These are phyloP conservation scores for Stigmatopora nigra DNA, from an alignment of 2,113 vertebrate genomes.

Conservation along the genomic window DNA sequence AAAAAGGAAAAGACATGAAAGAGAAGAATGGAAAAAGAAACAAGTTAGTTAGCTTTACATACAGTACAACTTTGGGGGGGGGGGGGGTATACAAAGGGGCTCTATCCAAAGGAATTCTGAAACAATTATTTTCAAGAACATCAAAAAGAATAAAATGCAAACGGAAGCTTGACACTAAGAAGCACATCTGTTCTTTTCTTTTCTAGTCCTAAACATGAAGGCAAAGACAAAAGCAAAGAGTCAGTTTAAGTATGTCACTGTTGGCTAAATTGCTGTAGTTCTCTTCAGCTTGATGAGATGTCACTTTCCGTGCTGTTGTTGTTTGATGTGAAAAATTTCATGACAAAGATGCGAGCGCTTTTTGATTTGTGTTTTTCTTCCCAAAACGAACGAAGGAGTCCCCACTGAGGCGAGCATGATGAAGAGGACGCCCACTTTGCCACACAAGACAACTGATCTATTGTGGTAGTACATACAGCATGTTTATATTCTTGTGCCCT, in stretches of 20 bases:
- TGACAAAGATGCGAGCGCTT: slow-evolving; percentile 8
- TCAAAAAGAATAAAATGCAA: slow-evolving; percentile 4
- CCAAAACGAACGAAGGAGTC: slow-evolving; percentile 43
- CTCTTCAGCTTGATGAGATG: slow-evolving; percentile 7
- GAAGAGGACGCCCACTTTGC: slow-evolving; percentile 44
- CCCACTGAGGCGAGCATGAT: slow-evolving; percentile 26
- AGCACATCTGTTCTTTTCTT: slow-evolving; percentile 30
- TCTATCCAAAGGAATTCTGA: slow-evolving; percentile 30
- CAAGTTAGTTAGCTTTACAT: slow-evolving; percentile 38
- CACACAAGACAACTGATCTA: slow-evolving; percentile 42
- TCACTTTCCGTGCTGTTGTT: slow-evolving; percentile 3
- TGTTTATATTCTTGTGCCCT: background rate
- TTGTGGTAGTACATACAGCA: slow-evolving; percentile 31
- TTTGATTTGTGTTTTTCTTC: slow-evolving; percentile 42
- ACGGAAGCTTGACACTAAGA: slow-evolving; percentile 29
- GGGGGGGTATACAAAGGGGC: slow-evolving; percentile 17
- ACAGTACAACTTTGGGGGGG: slow-evolving; percentile 6
- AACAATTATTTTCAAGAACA: slow-evolving; percentile 22
- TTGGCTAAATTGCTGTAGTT: slow-evolving; percentile 18
- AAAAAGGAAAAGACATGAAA: slow-evolving; percentile 44
- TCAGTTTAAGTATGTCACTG: slow-evolving; percentile 22
- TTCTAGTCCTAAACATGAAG: slow-evolving; percentile 29
- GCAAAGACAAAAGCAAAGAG: slow-evolving; percentile 21
- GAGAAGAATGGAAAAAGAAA: slow-evolving; percentile 24
- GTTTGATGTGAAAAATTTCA: slow-evolving; percentile 20